Base-by-base conservation (phyloP, 2,113 vertebrate species). In the Mesocricetus auratus region DNA sequence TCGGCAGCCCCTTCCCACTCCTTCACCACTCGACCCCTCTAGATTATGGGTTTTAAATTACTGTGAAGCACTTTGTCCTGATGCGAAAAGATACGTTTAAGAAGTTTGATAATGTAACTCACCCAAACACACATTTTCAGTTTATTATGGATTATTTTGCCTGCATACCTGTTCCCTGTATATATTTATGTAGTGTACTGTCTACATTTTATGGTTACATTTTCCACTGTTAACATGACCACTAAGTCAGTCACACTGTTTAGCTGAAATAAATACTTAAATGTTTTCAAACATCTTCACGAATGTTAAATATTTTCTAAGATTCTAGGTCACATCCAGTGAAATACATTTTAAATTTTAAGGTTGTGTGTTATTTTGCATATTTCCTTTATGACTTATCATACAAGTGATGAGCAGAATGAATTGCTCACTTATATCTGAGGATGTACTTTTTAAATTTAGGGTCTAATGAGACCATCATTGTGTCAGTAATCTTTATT, bases 41-140 rank as follows among this genome's bases (percentile, higher is more conserved):
- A 93, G 93, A 71, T 95, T 93, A 77, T 13, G 47, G 45, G 74
- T 90, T 97, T 97, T 91, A 93, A 96, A 68, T 98, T 93, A 95
- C 85, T 82, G 39, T 81, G 50, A 94, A 94, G 91, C 53, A 94
- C 75, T 93, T 97, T 88, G 74, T 96, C 93, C 53, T 93, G 79
- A 86, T 78, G 33, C 60, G 89, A 94, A 95, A 81, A 94, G 24
- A 91, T 83, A 95, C 93, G 26, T 86, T 94, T 90, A 97, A 91
- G 66, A 56, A 91, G 74, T 94, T 95, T 83, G 91, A 71, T 92
- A 81, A 73, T 96, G 0, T 68, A 78, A 92, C 95, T 95, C 97
- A 36, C 36, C 64, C 60, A 71, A 89, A 24, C 6, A 90, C 6
- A 90, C 7, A 50, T 81, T 94, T 88, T 93, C 91, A 93, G 42